Evolutionary conservation across 92 coral and sea anemone species (phyloP), one percentile per base, ranked within the genome.

Genomic region (Parazoanthus darwini): DNA sequence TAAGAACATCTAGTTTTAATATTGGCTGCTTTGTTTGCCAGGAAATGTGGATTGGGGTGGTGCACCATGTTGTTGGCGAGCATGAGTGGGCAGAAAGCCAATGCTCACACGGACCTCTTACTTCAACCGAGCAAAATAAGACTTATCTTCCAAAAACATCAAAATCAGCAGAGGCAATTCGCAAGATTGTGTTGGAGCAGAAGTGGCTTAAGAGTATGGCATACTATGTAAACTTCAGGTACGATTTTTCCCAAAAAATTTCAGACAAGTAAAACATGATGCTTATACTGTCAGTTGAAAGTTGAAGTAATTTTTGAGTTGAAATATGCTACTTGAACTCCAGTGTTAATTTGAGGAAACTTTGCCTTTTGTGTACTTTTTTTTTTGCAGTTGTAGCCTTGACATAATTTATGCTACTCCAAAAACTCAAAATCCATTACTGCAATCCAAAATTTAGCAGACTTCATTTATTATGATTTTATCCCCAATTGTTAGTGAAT

Each of bases 1-100:
- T 44, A 44, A 44, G 48, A 44, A 44, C 48, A 44, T 44, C 48
- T 44, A 44, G 48, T 44, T 44, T 44, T 44, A 44, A 44, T 29
- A 39, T 39, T 2, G 4, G 4, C 42, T 39, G 42, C 81, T 77
- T 16, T 77, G 54, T 42, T 77, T 39, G n/a, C 56, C 89, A 92
- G 93, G 89, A 89, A 26, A 77, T 20, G 42, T 92, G 93, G 92
- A 6, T 74, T 50, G 93, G 93, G 5, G 88, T 94, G 23, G 72
- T 91, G 3, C 95, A 94, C 70, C 92, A 93, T 85, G 85, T 91
- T 42, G 88, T 74, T 25, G 95, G 88, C 3, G 93, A 93, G 79
- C 96, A 94, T 78, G 96, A 90, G 86, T 94, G 94, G 97, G 91
- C 68, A 36, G 93, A 72, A 11, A 94, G 94, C 26, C 59, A 66